phyloP scores from a whole-genome alignment of 2,113 vertebrate genomes.

The Cyphomyrus plagiostoma region DNA sequence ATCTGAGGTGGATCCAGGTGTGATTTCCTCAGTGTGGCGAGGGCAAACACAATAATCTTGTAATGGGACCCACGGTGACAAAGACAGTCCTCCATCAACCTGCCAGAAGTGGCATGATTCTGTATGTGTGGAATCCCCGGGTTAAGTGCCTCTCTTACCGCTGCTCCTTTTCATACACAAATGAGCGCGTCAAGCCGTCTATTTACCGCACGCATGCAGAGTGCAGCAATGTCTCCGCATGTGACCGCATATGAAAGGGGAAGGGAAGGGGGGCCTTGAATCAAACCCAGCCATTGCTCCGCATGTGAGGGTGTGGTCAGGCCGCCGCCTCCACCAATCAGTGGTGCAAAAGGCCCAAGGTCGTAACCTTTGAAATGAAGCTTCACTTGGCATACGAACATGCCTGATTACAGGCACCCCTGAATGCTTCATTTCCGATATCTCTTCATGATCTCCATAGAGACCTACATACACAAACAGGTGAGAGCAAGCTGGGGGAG shows the following conservation, averaged over 20 bases:
- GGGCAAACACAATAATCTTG: constrained; percentile 61
- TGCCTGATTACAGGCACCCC: not conserved
- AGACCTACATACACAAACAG: not conserved
- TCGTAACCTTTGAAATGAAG: not conserved
- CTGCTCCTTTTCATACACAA: constrained; percentile 65
- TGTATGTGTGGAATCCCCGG: constrained; percentile 56
- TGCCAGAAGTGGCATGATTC: constrained; percentile 49
- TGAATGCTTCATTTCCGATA: not conserved
- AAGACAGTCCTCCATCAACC: constrained; percentile 57
- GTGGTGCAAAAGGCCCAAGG: not conserved
- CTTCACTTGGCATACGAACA: not conserved
- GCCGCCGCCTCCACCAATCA: not conserved
- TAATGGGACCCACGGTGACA: constrained; percentile 56
- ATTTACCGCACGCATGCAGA: constrained; percentile 59
- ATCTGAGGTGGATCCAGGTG: constrained; percentile 4
- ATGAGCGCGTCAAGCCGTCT: constrained; percentile 52
- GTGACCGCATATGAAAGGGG: not conserved
- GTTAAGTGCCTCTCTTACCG: constrained; percentile 64
- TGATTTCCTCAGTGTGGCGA: constrained; percentile 31
- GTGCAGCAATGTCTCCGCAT: constrained; percentile 16
- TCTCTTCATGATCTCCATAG: not conserved
- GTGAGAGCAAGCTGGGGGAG: not conserved
- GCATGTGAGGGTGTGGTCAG: not conserved
- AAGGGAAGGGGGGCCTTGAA: not conserved
- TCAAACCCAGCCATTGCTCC: not conserved